Evolutionary conservation across 2,797 vertebrate genomes (phyloP), one percentile per base, ranked within the genome.

Genomic region (Pogonophryne albipinna): DNA sequence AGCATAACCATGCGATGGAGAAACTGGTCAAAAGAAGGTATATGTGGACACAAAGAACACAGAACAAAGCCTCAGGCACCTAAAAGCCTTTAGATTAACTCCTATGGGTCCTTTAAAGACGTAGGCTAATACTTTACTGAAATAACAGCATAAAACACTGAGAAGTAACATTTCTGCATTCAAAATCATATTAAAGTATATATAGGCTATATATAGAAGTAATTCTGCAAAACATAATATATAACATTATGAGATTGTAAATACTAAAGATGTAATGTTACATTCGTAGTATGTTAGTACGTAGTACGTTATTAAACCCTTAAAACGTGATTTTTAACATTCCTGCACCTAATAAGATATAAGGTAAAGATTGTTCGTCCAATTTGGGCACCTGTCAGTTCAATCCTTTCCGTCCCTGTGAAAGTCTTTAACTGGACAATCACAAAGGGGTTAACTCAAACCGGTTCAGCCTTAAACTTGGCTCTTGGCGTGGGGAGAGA

Each of bases 371-470:
- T n/a, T 3, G 8, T 53, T 62, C 1, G 5, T n/a, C 11, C 51
- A 59, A 9, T 58, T 58, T 62, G 49, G 55, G 41, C 41, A 41
- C 42, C 5, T 57, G 23, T 60, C 42, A 20, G 27, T 17, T 47
- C 50, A 70, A 55, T 69, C 44, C 9, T 63, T 23, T 69, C 14
- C 9, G 16, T 62, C 68, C 41, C 42, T 57, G 47, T 53, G 78
- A 75, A 80, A 79, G 71, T 64, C 57, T 82, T 66, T 34, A 79
- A 71, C 57, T 71, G 83, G 68, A 84, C 74, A 64, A 80, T 79
- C 79, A 75, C 74, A 86, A 93, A 92, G 87, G 85, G 92, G 94
- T 95, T 95, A 95, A 95, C 89, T 88, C 89, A 86, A 90, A 87
- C 70, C 63, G 61, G 82, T 88, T 86, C 79, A 92, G 84, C 84